Percentiles rank a stretch among this genome's conserved stretches.
Evolutionary conservation across 2,113 vertebrate species (phyloP).

Genomic region (Oreotrochilus melanogaster): DNA sequence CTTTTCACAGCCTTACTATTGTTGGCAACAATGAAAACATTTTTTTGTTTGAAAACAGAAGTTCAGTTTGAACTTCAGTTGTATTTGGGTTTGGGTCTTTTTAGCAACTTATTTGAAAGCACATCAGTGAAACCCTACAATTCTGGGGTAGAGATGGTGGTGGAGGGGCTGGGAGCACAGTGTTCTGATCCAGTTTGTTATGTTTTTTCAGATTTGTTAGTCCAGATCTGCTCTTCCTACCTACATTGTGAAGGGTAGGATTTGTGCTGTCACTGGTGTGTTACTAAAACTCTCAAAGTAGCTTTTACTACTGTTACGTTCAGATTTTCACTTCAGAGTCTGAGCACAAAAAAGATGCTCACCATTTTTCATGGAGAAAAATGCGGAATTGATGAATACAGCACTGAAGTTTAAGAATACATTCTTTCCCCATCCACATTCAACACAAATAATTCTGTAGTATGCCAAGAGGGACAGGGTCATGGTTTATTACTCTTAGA

Average conservation of each 20-base stretch:
- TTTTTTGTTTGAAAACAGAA: not conserved
- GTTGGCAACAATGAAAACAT: not conserved
- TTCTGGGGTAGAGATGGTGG: not conserved
- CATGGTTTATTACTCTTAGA: not conserved
- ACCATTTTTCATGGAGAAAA: not conserved
- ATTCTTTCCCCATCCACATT: not conserved
- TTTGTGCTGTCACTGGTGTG: not conserved
- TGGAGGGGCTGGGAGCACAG: not conserved
- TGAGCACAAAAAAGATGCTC: not conserved
- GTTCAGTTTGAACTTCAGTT: constrained; percentile 10
- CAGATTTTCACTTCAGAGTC: not conserved
- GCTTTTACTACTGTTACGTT: not conserved
- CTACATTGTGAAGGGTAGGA: not conserved
- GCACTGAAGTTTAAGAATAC: not conserved
- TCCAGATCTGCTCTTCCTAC: not conserved
- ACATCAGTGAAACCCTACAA: not conserved
- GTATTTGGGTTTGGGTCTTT: not conserved
- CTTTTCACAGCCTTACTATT: constrained; percentile 2
- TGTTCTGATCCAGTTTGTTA: not conserved
- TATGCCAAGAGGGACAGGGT: not conserved
- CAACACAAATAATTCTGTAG: not conserved
- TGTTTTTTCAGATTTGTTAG: not conserved
- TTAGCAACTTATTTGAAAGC: not conserved
- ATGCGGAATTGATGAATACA: not conserved
- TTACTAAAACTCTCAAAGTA: not conserved